Evolutionary conservation across 2,888 invertebrate genomes (phyloP).

Genomic region (Acleris literana): DNA sequence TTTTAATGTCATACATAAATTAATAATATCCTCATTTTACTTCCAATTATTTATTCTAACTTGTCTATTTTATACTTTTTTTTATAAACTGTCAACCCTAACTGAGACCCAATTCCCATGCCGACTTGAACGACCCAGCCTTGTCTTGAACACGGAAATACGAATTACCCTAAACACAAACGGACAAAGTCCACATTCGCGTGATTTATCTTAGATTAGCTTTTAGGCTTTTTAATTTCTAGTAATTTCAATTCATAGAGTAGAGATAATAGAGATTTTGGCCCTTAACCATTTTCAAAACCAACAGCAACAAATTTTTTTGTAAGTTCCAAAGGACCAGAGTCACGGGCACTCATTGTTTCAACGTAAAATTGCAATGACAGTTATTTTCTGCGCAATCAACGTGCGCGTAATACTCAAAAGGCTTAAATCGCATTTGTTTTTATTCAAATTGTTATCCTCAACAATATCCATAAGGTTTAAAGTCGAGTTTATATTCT

Average conservation of each 20-base stretch:
- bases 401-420: conserved; percentile 5
- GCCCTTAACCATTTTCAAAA: too few species aligned
- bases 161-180: neutral
- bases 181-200: conserved; percentile 1
- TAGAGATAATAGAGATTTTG: too few species aligned
- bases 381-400: conserved; percentile 16
- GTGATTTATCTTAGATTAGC: neutral
- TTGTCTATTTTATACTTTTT: too few species aligned
- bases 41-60: too few species aligned
- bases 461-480: too few species aligned
- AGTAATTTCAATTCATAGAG: too few species aligned
- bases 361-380: conserved; percentile 19
- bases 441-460: too few species aligned
- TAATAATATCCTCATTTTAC: too few species aligned
- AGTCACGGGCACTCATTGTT: neutral
- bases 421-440: neutral
- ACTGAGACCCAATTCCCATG: conserved; percentile 30
- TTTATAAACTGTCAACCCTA: conserved; percentile 20
- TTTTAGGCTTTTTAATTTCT: neutral
- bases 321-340: too few species aligned
- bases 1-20: too few species aligned
- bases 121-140: conserved; percentile 12
- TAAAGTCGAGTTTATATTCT: too few species aligned
- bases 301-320: too few species aligned
- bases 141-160: conserved; percentile 31